phyloP scores from a whole-genome alignment of 2,113 vertebrate species.

The Protomyctophum bolini region DNA sequence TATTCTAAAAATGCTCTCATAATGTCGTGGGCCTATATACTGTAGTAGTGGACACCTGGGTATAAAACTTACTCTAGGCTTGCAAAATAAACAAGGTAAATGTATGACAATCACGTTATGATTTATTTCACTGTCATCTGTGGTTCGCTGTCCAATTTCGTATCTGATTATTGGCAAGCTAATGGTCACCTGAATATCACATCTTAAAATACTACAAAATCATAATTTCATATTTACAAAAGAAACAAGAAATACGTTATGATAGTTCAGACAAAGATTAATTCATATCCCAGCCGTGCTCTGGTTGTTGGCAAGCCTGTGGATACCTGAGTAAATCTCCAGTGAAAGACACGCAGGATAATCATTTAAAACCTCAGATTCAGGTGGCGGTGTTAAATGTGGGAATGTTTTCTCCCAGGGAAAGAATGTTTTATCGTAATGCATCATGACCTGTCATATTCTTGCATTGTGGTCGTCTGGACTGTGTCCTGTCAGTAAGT shows the following conservation, averaged over 20 bases:
- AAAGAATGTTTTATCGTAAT: slow-evolving; percentile 35
- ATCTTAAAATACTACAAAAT: no score
- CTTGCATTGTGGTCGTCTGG: not conserved
- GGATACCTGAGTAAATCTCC: slow-evolving; percentile 27
- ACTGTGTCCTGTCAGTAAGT: no score
- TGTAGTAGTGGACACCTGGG: not conserved
- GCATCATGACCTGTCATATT: not conserved
- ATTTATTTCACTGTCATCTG: not conserved
- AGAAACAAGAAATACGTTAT: no score
- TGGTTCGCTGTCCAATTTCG: no score
- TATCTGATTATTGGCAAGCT: no score
- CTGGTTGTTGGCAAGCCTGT: not conserved
- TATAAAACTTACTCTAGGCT: not conserved
- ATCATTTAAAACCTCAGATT: not conserved
- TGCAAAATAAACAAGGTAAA: not conserved
- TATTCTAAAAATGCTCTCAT: no score
- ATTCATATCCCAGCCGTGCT: not conserved
- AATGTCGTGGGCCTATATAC: not conserved
- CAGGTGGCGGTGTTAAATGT: not conserved
- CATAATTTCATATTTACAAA: no score
- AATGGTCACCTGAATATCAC: no score
- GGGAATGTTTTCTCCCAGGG: slow-evolving; percentile 2
- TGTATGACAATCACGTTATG: not conserved
- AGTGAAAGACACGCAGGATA: not conserved
- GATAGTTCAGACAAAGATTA: no score